phyloP scores from a whole-genome alignment of 2,888 invertebrate genomes.

The Trachelus iudaicus region DNA sequence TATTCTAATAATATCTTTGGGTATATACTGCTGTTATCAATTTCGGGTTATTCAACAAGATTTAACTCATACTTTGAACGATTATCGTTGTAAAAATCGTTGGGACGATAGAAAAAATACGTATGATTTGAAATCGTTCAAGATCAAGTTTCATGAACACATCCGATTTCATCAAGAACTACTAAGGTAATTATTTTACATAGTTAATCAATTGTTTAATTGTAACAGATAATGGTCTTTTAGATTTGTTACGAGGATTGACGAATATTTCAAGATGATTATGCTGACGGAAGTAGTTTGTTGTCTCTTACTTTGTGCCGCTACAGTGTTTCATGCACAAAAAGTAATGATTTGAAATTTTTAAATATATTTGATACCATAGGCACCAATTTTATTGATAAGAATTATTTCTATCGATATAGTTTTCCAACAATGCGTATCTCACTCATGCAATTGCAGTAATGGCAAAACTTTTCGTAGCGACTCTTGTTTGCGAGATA shows the following conservation, averaged over 20 bases:
- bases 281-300: conserved; percentile 10
- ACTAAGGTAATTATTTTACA: conserved; percentile 6
- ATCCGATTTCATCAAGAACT: conserved; percentile 10
- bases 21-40: conserved; percentile 10
- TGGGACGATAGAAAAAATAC: neutral
- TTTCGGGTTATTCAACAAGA: conserved; percentile 5
- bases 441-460: conserved; percentile 5
- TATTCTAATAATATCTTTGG: conserved; percentile 12
- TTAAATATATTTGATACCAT: neutral
- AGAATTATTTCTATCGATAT: neutral
- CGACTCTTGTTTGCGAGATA: conserved; percentile 7
- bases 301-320: conserved; percentile 12
- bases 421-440: conserved; percentile 11
- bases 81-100: neutral
- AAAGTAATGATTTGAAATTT: conserved; percentile 6
- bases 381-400: neutral
- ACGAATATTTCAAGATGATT: conserved; percentile 7
- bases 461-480: conserved; percentile 8
- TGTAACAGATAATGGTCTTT: neutral
- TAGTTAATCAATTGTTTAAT: neutral
- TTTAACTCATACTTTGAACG: neutral
- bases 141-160: conserved; percentile 3
- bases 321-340: conserved; percentile 13
- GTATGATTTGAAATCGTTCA: neutral
- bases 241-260: conserved; percentile 10